Evolutionary conservation across 2,888 invertebrate species (phyloP), one percentile per base, ranked within the genome.

Genomic region (Drosophila nr. fundita): DNA sequence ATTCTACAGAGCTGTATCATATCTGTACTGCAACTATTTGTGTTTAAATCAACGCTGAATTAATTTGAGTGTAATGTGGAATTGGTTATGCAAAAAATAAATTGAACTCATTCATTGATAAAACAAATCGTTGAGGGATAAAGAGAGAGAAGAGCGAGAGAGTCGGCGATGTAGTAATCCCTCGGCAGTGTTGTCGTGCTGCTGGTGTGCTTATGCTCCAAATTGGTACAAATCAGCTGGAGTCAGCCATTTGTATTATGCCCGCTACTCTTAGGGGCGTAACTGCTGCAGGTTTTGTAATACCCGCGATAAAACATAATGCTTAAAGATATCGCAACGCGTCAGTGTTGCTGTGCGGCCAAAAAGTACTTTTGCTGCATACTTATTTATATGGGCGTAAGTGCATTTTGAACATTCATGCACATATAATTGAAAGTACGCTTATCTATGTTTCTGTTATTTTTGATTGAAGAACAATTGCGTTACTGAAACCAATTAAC

Each of bases 171-270:
- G 68, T 84, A 88, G 87, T 86, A 88, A 86, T 73, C 64, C 30
- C 30, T 21, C 32, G 49, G 13, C 79, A 82, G 89, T 85, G 84
- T 75, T 85, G 84, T 68, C 65, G 87, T 76, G 84, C 73, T 61
- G 60, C 64, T 48, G 34, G 13, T 40, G 36, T 65, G 48, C 68
- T 76, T 67, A 60, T 27, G 36, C 34, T 45, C 11, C 24, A 40
- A 59, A 63, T 15, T 70, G 54, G 65, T 63, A 75, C 48, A 42
- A 66, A 80, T 76, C 66, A 78, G 71, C 45, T 63, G 59, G 34
- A 61, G 42, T 75, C 21, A 32, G 10, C 27, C 32, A 57, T 68
- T 59, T 48, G 18, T 24, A 27, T 54, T 36, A 55, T 54, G 36
- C 13, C 40, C 4, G 13, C 29, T 42, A n/a, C n/a, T 54, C 10